Conservation (phyloP, 2,797 vertebrate genomes). For the Macropodus opercularis region DNA sequence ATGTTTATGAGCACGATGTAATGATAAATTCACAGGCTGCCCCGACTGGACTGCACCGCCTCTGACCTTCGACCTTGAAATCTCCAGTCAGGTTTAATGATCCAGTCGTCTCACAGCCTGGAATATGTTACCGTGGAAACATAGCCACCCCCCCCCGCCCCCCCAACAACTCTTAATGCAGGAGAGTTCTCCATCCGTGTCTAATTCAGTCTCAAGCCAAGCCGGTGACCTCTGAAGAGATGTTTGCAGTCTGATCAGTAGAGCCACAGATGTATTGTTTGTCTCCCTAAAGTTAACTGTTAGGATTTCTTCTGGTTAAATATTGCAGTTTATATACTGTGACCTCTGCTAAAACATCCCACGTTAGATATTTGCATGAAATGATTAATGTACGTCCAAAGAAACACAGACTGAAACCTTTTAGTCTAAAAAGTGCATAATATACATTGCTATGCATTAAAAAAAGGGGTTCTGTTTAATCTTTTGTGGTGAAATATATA, state of each 20-base stretch:
- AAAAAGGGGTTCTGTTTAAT: constrained; percentile 10
- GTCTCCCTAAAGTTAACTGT: constrained; percentile 44
- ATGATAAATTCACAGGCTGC: constrained; percentile 67
- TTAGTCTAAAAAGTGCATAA: not conserved
- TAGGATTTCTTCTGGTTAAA: constrained; percentile 55
- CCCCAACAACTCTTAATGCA: constrained; percentile 71
- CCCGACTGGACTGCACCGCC: constrained; percentile 50
- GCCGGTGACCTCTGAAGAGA: constrained; percentile 68
- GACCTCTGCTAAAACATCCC: constrained; percentile 18
- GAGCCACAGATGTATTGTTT: constrained; percentile 38
- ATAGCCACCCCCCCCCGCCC: constrained; percentile 27
- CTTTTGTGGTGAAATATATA: no score
- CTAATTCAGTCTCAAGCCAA: constrained; percentile 77
- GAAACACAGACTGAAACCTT: not conserved
- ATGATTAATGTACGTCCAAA: not conserved
- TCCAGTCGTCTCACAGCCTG: constrained; percentile 64
- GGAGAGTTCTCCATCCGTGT: constrained; percentile 67
- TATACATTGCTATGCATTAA: no score
- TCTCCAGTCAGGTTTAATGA: constrained; percentile 78
- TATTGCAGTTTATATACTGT: constrained; percentile 43
- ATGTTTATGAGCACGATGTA: constrained; percentile 64
- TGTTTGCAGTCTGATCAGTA: constrained; percentile 64
- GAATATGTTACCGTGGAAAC: constrained; percentile 77
- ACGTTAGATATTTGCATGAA: constrained; percentile 16
- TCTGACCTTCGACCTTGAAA: constrained; percentile 76